Evolutionary conservation across 2,113 vertebrate species (phyloP).

Genomic region (Corynorhinus townsendii): DNA sequence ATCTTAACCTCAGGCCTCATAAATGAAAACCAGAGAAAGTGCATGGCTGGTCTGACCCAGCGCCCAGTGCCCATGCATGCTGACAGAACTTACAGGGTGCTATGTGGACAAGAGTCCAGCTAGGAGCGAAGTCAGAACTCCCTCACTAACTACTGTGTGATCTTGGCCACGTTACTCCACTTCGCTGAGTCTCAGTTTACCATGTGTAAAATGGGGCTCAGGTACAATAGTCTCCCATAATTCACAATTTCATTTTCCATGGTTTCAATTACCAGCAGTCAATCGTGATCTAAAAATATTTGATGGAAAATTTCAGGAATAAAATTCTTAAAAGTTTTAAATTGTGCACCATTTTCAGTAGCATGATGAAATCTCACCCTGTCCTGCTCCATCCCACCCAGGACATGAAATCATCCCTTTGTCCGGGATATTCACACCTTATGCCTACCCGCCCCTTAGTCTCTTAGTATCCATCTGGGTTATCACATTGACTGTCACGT

Average conservation of each 20-base stretch:
- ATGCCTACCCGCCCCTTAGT: too few species aligned
- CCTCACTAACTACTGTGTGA: background rate
- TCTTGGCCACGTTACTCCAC: background rate
- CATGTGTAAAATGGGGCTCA: background rate
- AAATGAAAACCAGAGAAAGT: conserved; percentile 24
- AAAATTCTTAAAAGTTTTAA: background rate
- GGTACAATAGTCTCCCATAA: background rate
- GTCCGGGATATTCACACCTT: background rate
- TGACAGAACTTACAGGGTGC: background rate
- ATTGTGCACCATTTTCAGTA: background rate
- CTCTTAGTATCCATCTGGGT: background rate
- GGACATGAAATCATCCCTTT: background rate
- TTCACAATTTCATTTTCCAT: background rate
- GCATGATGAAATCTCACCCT: background rate
- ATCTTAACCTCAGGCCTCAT: background rate
- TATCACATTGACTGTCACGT: background rate
- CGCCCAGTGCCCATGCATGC: accelerated
- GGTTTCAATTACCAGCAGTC: background rate
- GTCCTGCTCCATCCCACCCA: background rate
- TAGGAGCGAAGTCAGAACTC: background rate
- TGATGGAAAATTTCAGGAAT: background rate
- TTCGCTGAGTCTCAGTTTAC: background rate
- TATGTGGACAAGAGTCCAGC: background rate
- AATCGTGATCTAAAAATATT: background rate
- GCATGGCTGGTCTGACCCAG: background rate